phyloP scores from a whole-genome alignment of 2,113 vertebrate genomes.

The Emydocephalus ijimae region DNA sequence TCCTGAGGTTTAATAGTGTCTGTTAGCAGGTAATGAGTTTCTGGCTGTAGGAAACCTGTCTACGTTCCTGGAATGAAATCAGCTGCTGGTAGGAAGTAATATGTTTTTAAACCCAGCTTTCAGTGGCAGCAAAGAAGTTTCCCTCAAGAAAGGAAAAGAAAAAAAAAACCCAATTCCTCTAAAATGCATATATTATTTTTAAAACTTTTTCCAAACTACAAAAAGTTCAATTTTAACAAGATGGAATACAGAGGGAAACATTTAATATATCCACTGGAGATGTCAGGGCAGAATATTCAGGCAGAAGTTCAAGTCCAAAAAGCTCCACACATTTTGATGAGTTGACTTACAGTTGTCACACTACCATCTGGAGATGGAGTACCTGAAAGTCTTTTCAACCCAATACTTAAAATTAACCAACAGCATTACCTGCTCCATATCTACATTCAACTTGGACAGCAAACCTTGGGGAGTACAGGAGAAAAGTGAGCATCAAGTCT shows the following conservation, averaged over 20 bases:
- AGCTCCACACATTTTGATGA: not conserved
- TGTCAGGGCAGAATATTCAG: not conserved
- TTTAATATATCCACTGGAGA: not conserved
- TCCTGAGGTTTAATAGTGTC: constrained; percentile 1
- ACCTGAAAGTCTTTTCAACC: not conserved
- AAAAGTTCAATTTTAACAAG: not conserved
- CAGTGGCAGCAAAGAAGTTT: constrained; percentile 9
- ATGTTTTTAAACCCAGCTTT: constrained; percentile 17
- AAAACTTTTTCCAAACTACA: not conserved
- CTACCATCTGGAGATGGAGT: not conserved
- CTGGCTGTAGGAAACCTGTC: not conserved
- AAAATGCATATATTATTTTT: not conserved
- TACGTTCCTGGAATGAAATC: not conserved
- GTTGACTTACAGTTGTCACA: not conserved
- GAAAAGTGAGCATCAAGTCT: not conserved
- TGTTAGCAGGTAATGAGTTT: not conserved
- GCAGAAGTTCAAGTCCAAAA: not conserved
- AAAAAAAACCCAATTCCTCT: not conserved
- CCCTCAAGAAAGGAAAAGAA: not conserved
- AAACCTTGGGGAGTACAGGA: not conserved
- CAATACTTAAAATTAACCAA: not conserved
- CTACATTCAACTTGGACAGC: not conserved
- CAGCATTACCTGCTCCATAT: not conserved
- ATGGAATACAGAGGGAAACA: not conserved
- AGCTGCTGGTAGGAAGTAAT: not conserved